Percentiles rank a stretch among this genome's conserved stretches.
phyloP scores from a whole-genome alignment of 2,797 vertebrate species.

The Myotis vivesi region DNA sequence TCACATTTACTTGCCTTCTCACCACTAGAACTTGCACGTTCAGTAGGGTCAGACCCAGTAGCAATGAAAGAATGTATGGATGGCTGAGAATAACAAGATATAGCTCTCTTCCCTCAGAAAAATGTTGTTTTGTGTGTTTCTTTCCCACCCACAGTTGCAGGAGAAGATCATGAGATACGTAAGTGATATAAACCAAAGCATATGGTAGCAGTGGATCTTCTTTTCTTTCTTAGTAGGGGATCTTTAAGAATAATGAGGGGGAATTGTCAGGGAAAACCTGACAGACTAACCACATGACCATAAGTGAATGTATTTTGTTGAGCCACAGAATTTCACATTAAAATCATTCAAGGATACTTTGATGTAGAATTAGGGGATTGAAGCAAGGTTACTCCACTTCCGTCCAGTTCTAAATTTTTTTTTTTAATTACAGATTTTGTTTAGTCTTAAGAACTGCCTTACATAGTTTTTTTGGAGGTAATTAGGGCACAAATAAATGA shows the following conservation, averaged over 20 bases:
- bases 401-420: neutral
- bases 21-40: neutral
- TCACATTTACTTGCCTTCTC: neutral
- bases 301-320: neutral
- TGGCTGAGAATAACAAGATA: neutral
- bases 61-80: neutral
- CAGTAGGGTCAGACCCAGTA: neutral
- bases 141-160: neutral
- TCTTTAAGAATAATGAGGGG: neutral
- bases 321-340: neutral
- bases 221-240: neutral
- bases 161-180: neutral
- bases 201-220: neutral
- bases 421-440: neutral
- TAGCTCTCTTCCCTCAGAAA: neutral
- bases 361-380: neutral
- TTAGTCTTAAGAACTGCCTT: neutral
- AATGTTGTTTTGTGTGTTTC: neutral
- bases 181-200: neutral
- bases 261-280: neutral
- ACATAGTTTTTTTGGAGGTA: neutral
- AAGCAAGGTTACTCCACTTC: neutral
- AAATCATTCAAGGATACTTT: neutral
- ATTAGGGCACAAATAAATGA: neutral
- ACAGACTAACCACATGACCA: neutral